Base-by-base conservation (phyloP, 2,113 vertebrate species). In the Terrapene triunguis region DNA sequence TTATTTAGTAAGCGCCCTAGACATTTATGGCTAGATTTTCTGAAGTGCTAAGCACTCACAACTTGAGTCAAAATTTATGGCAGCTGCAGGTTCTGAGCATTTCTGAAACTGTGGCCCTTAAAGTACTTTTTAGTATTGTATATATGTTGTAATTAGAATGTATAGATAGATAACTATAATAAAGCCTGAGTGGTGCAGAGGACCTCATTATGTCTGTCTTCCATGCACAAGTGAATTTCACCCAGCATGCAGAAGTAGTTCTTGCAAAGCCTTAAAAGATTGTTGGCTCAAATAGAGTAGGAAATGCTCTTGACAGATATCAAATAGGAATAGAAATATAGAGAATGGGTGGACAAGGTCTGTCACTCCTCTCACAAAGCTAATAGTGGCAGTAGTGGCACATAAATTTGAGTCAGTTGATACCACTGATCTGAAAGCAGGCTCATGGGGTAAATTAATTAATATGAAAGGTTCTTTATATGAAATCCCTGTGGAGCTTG, bases 311-410 rank as follows among this genome's bases (percentile, higher is more conserved):
- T 16, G 74, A 8, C 14, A 22, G 62, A 29, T 72, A 72, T 72
- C 35, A n/a, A 19, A 69, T 8, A 69, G 35, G 19, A 50, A 3
- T 1, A 38, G 74, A 84, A 88, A 50, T 5, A 4, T 5, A 42
- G 29, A 25, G 29, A 82, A 4, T 93, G 78, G 59, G 74, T 48
- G 19, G 17, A 25, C 82, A 13, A 0, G 0, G 0, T 27, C 53
- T 87, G 47, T 57, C 17, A 48, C 16, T 55, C 80, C 0, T 38
- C 38, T 90, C 47, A 79, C 22, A 14, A 38, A 24, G 16, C 8
- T 5, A 3, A 1, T 2, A 29, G 55, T 54, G 1, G 1, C 16
- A 32, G 8, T n/a, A 29, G 10, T 0, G 0, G 57, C 91, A 55
- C 87, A 88, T 89, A 89, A 54, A 84, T 32, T 47, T 65, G 53